These are phyloP conservation scores for Microplitis demolitor DNA, from an alignment of 1,140 invertebrate species.

Conservation along the genomic window DNA sequence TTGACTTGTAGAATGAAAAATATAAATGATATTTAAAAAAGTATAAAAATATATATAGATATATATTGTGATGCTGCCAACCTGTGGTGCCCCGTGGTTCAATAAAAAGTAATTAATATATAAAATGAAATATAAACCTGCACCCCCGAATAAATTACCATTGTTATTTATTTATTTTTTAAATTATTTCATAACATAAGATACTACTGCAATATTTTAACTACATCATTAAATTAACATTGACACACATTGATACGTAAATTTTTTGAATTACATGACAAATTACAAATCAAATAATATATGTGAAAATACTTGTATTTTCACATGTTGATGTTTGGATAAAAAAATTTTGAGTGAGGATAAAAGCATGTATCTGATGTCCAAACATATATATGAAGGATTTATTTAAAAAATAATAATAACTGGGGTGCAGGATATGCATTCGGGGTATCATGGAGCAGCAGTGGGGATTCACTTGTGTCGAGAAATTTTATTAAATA, in stretches of 20 bases:
- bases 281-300: too few species aligned
- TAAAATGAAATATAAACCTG: slow-evolving; percentile 12
- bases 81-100: slow-evolving; percentile 32
- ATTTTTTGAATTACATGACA: too few species aligned
- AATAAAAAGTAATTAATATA: slow-evolving; percentile 18
- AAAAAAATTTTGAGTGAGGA: too few species aligned
- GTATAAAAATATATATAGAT: slow-evolving; percentile 11
- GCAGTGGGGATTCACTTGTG: neutral
- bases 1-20: slow-evolving; percentile 34
- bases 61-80: slow-evolving; percentile 22
- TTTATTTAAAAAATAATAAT: too few species aligned
- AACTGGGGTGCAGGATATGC: too few species aligned
- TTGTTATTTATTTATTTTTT: neutral
- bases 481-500: neutral
- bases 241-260: too few species aligned
- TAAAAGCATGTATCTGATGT: too few species aligned
- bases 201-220: neutral
- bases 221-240: neutral
- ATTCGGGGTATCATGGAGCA: neutral
- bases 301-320: too few species aligned
- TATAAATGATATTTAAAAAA: too few species aligned
- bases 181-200: neutral
- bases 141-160: slow-evolving; percentile 22
- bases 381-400: too few species aligned
- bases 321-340: neutral